Conservation (phyloP, 2,113 vertebrate genomes). For the Tretioscincus oriximinensis region DNA sequence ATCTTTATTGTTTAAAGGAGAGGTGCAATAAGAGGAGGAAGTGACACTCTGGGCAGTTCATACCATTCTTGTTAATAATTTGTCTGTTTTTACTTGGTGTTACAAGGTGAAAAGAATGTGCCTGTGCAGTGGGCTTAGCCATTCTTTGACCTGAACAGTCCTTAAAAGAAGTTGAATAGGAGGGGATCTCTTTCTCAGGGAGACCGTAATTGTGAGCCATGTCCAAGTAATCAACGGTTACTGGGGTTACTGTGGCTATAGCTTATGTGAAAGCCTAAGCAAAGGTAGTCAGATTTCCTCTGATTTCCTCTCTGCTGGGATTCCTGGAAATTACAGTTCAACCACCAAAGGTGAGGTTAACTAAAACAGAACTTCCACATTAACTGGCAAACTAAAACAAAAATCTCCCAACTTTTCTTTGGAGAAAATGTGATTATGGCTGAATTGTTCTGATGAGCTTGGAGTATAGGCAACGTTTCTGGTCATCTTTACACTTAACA, state of each 20-base stretch:
- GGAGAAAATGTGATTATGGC: neutral
- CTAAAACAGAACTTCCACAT: neutral
- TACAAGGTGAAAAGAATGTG: neutral
- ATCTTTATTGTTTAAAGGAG: neutral
- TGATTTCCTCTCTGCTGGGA: neutral
- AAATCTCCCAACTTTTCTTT: neutral
- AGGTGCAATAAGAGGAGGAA: neutral
- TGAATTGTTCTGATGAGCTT: neutral
- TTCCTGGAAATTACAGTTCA: neutral
- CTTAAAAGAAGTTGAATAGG: neutral
- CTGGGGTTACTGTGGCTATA: neutral
- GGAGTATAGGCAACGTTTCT: too few species aligned
- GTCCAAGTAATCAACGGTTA: constrained; percentile 12
- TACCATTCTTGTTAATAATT: neutral
- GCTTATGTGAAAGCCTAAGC: neutral
- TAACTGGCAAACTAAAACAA: neutral
- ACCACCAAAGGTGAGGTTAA: neutral
- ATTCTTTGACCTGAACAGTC: constrained; percentile 3
- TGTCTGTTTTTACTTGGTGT: constrained; percentile 16
- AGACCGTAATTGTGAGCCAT: neutral
- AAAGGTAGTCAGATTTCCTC: neutral
- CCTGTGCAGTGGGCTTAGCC: neutral
- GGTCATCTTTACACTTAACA: too few species aligned
- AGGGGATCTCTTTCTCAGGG: neutral
- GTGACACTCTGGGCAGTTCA: neutral